A percentile compares a stretch with the other conserved stretches of the same genome.
phyloP scores from a whole-genome alignment of 1,140 invertebrate genomes.

The Orius laevigatus region DNA sequence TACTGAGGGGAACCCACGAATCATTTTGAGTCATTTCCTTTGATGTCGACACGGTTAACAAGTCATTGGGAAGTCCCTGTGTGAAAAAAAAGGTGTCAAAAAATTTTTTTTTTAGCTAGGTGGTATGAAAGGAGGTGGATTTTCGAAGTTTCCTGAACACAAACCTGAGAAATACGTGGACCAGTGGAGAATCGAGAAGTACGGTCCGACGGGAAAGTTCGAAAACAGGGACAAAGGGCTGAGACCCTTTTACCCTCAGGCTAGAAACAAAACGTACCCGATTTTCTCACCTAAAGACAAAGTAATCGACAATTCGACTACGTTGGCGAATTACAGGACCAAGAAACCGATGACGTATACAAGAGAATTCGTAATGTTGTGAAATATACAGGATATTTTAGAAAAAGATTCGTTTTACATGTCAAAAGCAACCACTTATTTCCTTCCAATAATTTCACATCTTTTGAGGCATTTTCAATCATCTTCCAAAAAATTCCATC shows the following conservation, averaged over 20 bases:
- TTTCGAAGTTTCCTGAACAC: slow-evolving; percentile 3
- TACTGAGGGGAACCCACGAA: too few species aligned
- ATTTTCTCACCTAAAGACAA: slow-evolving; percentile 10
- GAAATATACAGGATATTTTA: too few species aligned
- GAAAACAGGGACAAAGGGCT: neutral
- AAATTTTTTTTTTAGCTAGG: neutral
- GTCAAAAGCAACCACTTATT: too few species aligned
- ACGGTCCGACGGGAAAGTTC: neutral
- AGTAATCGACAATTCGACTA: slow-evolving; percentile 11
- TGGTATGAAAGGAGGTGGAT: slow-evolving; percentile 8
- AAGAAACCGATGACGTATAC: slow-evolving; percentile 16
- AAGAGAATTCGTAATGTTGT: slow-evolving; percentile 3
- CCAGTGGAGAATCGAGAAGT: neutral
- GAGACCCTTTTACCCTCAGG: neutral
- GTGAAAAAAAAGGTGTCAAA: neutral
- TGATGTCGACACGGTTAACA: neutral
- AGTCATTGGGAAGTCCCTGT: neutral
- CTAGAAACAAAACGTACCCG: slow-evolving; percentile 10
- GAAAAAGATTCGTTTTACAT: too few species aligned
- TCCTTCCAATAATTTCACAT: too few species aligned
- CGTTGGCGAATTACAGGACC: slow-evolving; percentile 7
- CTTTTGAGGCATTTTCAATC: too few species aligned
- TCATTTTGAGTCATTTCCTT: too few species aligned
- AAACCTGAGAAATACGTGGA: slow-evolving; percentile 1
- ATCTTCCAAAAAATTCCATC: too few species aligned